Conservation (phyloP, 2,797 vertebrate species). For the Distichodus sexfasciatus region DNA sequence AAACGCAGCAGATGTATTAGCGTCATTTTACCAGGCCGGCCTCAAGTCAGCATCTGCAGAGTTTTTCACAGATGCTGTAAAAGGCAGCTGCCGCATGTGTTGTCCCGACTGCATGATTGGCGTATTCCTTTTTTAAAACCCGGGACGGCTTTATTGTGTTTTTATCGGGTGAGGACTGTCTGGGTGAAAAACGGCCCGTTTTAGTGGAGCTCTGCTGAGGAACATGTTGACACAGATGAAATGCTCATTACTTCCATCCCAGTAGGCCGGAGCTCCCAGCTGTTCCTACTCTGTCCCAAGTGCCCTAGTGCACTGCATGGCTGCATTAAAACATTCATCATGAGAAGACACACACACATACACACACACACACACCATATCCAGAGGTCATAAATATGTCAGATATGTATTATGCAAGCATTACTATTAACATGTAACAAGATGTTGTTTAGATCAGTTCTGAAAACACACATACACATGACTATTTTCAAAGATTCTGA, state of each 20-base stretch:
- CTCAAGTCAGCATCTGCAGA: slow-evolving; percentile 20
- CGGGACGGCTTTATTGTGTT: background rate
- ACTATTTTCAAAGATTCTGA: too few species aligned
- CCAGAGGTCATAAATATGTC: too few species aligned
- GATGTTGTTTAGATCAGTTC: too few species aligned
- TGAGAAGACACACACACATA: slow-evolving; percentile 32
- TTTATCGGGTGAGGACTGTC: background rate
- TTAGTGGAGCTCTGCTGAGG: slow-evolving; percentile 54
- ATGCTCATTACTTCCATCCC: slow-evolving; percentile 59
- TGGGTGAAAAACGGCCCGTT: slow-evolving; percentile 30
- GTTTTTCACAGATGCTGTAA: background rate
- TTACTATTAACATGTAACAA: too few species aligned
- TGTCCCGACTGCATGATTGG: background rate
- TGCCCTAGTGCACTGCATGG: slow-evolving; percentile 20
- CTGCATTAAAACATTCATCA: slow-evolving; percentile 35
- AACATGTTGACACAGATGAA: slow-evolving; percentile 58
- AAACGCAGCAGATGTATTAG: slow-evolving; percentile 52
- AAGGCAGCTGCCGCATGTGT: background rate
- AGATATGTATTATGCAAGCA: too few species aligned
- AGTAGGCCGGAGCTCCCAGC: slow-evolving; percentile 44
- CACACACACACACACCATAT: slow-evolving; percentile 20
- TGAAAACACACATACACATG: too few species aligned
- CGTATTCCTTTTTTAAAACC: slow-evolving; percentile 1
- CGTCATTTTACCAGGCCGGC: slow-evolving; percentile 57
- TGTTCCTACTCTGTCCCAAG: slow-evolving; percentile 35